Conservation (phyloP, 2,113 vertebrate species). For the Charina bottae region DNA sequence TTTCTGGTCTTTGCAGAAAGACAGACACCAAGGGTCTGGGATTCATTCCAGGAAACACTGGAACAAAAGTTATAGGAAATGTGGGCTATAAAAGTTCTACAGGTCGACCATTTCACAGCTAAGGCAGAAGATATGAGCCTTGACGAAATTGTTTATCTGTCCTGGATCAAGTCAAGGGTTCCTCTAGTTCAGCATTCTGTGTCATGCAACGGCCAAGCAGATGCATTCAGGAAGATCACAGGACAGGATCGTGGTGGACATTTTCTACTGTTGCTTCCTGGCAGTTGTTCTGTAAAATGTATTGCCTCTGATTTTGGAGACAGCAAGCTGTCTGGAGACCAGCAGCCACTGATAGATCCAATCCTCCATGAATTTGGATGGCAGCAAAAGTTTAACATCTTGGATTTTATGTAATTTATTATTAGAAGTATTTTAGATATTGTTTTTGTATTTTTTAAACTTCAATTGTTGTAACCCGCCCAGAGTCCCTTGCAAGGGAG, state of each 20-base stretch:
- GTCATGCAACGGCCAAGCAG: background rate
- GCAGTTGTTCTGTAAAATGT: background rate
- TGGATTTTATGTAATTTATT: too few relatives aligned
- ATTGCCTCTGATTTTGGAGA: background rate
- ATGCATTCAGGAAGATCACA: background rate
- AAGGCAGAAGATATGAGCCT: background rate
- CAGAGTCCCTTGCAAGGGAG: too few relatives aligned
- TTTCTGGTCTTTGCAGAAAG: conserved; percentile 43
- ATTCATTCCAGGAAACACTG: conserved; percentile 50
- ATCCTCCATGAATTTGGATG: background rate
- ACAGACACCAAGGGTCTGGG: conserved; percentile 49
- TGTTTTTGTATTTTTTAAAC: too few relatives aligned
- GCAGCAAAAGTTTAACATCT: background rate
- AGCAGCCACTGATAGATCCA: background rate
- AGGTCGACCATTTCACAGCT: conserved; percentile 21
- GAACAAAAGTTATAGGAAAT: conserved; percentile 56
- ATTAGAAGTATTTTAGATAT: too few relatives aligned
- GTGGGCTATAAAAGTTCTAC: conserved; percentile 40
- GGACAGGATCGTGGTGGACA: background rate
- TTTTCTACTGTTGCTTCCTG: background rate
- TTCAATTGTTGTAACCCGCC: too few relatives aligned
- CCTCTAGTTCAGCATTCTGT: background rate
- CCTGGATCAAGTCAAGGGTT: background rate
- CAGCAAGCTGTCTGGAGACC: background rate
- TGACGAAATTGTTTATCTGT: background rate